Evolutionary conservation across 1,140 invertebrate species (phyloP), one percentile per base, ranked within the genome.

Genomic region (Trichogramma pretiosum): DNA sequence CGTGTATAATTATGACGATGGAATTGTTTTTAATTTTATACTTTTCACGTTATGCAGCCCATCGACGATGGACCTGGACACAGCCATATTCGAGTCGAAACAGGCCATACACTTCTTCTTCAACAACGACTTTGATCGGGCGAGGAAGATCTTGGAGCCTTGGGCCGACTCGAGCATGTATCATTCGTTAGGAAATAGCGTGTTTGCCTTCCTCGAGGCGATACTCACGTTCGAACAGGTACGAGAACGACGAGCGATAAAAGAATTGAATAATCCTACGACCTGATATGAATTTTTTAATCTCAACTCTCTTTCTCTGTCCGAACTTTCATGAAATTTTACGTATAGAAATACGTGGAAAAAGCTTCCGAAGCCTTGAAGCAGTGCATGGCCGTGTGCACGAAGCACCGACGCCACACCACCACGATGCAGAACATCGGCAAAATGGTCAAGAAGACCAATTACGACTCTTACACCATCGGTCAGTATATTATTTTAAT

Each of bases 151-250:
- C 40, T 77, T 93, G 68, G 75, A 78, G 60, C 85, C 85, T 50
- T 85, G 81, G 85, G 80, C 86, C 14, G 74, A 83, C 24, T 78
- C 75, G 26, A 94, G 90, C 55, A 83, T 95, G 70, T 97, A 97
- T 62, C 93, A 96, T 71, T 83, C 92, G 1, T 67, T 96, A n/a
- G 92, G 92, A 1, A 80, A 84, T 52, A 80, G 86, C 2, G 88
- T 92, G 13, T 93, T 98, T 63, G 74, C 85, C 51, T 96, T 90
- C 63, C 77, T 97, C 5, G 90, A 95, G 65, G 93, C 93, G 1
- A 83, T 93, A 54, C 78, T 98, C 59, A 97, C 93, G 1, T 90
- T 95, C 65, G 92, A 97, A 65, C 77, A 79, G 65, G 84, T 87
- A 72, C n/a, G n/a, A n/a, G n/a, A n/a, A n/a, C n/a, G n/a, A n/a